Base-by-base conservation (phyloP, 2,888 invertebrate species). In the Achlya flavicornis region DNA sequence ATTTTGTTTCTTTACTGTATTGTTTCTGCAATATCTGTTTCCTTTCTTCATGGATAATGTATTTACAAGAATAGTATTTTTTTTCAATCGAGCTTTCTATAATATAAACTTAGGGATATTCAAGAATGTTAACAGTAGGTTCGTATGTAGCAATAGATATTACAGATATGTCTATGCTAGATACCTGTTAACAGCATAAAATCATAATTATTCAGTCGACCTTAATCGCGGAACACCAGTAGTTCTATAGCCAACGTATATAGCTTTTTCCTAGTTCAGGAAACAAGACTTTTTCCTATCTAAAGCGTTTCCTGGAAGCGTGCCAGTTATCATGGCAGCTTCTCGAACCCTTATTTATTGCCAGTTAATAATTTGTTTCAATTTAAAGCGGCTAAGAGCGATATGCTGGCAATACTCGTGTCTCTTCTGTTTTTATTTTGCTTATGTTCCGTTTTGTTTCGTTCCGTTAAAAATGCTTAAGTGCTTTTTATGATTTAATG, bases 281-380 rank as follows among this genome's bases (percentile, higher is more conserved):
- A 69, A 78, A 78, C 78, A 77, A 80, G 74, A 77, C 78, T 84
- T 85, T 89, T 88, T 84, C 83, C 82, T 85, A 87, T 87, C 87
- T 86, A 85, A 88, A 91, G 80, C 83, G 83, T 81, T 84, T 67
- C 66, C 80, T 92, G 91, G 92, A 90, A 79, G 67, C 74, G 72
- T 69, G 91, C 92, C 92, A 92, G 86, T 81, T 84, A 82, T 79
- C 76, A 79, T 75, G 66, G 75, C 79, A 85, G 82, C 81, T 81
- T 84, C 74, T 77, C 80, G 80, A 84, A 84, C 75, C 82, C 78
- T 87, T 91, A 90, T 91, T 92, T 91, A 92, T 91, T 72, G 81
- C 85, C 79, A 82, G 87, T 90, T 91, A 89, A 91, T 92, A 89
- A 89, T 90, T 89, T 89, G 84, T 87, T 90, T 88, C 88, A 87